Evolutionary conservation across 2,113 vertebrate genomes (phyloP).

Genomic region (Oxygymnocypris stewartii): DNA sequence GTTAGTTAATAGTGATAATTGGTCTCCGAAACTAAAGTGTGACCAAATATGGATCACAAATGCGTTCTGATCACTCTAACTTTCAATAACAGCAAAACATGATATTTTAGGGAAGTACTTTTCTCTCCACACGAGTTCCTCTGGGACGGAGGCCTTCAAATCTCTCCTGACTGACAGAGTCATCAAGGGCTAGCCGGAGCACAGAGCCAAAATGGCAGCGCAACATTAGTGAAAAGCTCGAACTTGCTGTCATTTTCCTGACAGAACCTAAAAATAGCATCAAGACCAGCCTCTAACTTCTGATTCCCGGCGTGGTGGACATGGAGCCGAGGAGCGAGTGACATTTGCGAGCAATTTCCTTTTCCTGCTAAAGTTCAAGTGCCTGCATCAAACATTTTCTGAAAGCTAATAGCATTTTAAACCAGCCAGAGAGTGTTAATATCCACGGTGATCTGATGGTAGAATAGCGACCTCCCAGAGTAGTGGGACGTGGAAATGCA

Average conservation of each 20-base stretch:
- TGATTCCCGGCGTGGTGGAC: constrained; percentile 48
- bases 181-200: constrained; percentile 66
- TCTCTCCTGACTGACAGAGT: constrained; percentile 64
- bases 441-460: constrained; percentile 32
- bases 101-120: neutral
- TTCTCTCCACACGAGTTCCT: neutral
- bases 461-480: constrained; percentile 43
- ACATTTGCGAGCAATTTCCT: constrained; percentile 76
- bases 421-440: constrained; percentile 42
- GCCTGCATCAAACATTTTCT: constrained; percentile 61
- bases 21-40: too few species aligned
- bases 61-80: neutral
- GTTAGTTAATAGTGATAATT: too few species aligned
- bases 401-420: constrained; percentile 62
- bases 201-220: constrained; percentile 55
- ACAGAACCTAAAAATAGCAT: constrained; percentile 64
- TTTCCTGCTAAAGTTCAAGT: constrained; percentile 69
- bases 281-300: constrained; percentile 58
- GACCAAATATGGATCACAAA: neutral
- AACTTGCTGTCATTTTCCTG: constrained; percentile 66
- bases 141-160: constrained; percentile 28
- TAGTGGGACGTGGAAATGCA: neutral
- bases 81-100: constrained; percentile 1
- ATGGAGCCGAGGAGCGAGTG: constrained; percentile 57
- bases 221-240: constrained; percentile 62